A percentile compares a stretch with the other conserved stretches of the same genome.
phyloP scores from a whole-genome alignment of 2,797 vertebrate species.

The Bryconaethiops microstoma region DNA sequence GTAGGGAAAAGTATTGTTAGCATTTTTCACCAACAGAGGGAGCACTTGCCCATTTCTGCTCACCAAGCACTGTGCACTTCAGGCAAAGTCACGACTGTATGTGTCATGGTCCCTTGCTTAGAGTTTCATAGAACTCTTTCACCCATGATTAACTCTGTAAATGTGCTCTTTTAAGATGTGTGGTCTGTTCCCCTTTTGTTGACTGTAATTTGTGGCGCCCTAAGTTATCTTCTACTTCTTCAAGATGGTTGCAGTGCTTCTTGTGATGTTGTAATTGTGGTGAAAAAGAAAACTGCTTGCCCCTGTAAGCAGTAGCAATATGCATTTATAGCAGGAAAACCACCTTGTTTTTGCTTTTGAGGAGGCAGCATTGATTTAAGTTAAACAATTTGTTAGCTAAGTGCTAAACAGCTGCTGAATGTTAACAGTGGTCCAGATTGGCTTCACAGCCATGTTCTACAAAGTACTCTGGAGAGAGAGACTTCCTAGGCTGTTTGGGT shows the following conservation, averaged over 20 bases:
- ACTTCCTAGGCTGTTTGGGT: conserved; percentile 54
- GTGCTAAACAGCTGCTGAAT: conserved; percentile 62
- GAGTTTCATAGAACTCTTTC: conserved; percentile 7
- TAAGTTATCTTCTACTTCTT: not conserved
- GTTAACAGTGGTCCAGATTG: conserved; percentile 49
- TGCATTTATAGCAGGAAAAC: conserved; percentile 40
- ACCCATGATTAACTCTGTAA: conserved; percentile 5
- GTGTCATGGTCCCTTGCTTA: conserved; percentile 3
- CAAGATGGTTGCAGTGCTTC: conserved; percentile 9
- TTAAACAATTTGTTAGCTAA: conserved; percentile 53
- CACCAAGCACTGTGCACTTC: not conserved
- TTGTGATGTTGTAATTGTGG: conserved; percentile 32
- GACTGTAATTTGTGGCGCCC: conserved; percentile 13
- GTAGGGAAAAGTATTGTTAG: not conserved
- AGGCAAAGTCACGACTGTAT: not conserved
- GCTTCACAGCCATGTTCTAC: conserved; percentile 52
- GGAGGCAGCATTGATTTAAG: conserved; percentile 53
- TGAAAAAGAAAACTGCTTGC: not conserved
- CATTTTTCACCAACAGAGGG: conserved; percentile 72
- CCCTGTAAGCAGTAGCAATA: conserved; percentile 34
- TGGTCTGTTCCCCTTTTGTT: conserved; percentile 12
- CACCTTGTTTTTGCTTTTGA: conserved; percentile 53
- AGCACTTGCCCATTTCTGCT: conserved; percentile 61
- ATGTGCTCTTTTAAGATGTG: conserved; percentile 11
- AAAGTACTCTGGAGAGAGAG: conserved; percentile 20